phyloP scores from a whole-genome alignment of 53 echinoderm and acorn worm species.

The Holothuria scabra region DNA sequence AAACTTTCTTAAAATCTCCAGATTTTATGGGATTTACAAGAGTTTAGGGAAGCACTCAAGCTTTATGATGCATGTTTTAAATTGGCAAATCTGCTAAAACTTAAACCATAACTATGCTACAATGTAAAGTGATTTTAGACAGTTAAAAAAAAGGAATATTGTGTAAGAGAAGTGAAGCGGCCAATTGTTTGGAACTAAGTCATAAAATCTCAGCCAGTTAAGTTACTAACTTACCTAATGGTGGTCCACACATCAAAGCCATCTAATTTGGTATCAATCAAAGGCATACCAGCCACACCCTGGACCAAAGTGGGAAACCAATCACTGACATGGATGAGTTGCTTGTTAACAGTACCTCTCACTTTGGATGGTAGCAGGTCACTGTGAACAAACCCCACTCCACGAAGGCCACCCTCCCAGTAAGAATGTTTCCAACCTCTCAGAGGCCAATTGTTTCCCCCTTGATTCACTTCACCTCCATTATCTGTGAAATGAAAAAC shows the following conservation, averaged over 20 bases:
- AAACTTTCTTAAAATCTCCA: too few relatives aligned
- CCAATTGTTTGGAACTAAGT: too few relatives aligned
- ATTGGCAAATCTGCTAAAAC: too few relatives aligned
- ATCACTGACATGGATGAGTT: slow-evolving; percentile 88
- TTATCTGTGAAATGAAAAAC: slow-evolving; percentile 57
- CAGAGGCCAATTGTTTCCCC: slow-evolving; percentile 78
- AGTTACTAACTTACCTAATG: slow-evolving; percentile 59
- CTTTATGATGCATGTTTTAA: too few relatives aligned
- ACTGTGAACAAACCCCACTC: slow-evolving; percentile 78
- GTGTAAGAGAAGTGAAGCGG: too few relatives aligned
- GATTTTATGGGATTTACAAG: too few relatives aligned
- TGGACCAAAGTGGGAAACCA: slow-evolving; percentile 89
- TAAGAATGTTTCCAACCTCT: slow-evolving; percentile 72
- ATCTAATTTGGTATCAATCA: slow-evolving; percentile 68
- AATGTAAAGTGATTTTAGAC: too few relatives aligned
- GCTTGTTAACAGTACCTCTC: slow-evolving; percentile 69
- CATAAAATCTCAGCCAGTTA: too few relatives aligned
- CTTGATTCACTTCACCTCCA: slow-evolving; percentile 61
- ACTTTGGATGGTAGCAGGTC: slow-evolving; percentile 63
- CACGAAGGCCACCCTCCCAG: slow-evolving; percentile 74
- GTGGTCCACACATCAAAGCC: slow-evolving; percentile 79
- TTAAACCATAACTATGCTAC: too few relatives aligned
- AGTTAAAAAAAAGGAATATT: too few relatives aligned
- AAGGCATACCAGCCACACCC: slow-evolving; percentile 70
- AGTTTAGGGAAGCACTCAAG: too few relatives aligned